phyloP scores from a whole-genome alignment of 2,888 invertebrate species.

The Apotomis betuletana region DNA sequence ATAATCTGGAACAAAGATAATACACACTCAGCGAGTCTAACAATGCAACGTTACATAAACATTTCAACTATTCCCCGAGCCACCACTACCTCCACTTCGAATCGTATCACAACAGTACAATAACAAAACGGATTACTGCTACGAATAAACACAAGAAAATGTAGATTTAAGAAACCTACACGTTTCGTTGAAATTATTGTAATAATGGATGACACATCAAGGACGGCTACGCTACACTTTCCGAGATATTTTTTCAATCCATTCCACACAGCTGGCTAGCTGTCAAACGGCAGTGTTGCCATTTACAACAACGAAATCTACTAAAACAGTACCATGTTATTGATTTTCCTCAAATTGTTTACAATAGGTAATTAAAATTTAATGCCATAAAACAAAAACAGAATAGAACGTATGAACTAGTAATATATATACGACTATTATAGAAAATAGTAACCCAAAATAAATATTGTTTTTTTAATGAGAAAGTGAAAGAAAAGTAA shows the following conservation, averaged over 20 bases:
- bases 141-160: slow-evolving; percentile 44
- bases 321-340: slow-evolving; percentile 15
- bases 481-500: no score
- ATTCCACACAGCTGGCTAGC: slow-evolving; percentile 77
- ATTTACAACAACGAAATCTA: slow-evolving; percentile 43
- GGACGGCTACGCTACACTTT: slow-evolving; percentile 67
- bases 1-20: slow-evolving; percentile 79
- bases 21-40: slow-evolving; percentile 69
- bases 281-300: slow-evolving; percentile 75
- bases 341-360: slow-evolving; percentile 25
- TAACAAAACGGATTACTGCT: not conserved
- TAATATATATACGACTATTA: no score
- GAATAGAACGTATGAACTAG: no score
- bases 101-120: slow-evolving; percentile 18
- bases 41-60: slow-evolving; percentile 81
- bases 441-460: no score
- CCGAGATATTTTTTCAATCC: slow-evolving; percentile 75
- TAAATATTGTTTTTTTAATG: no score
- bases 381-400: not conserved
- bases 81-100: slow-evolving; percentile 57
- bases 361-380: not conserved
- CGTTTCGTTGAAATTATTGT: slow-evolving; percentile 69
- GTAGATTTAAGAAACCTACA: slow-evolving; percentile 55
- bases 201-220: slow-evolving; percentile 80
- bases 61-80: slow-evolving; percentile 69